Evolutionary conservation across 2,113 vertebrate species (phyloP), one percentile per base, ranked within the genome.

Genomic region (Elachura formosa): DNA sequence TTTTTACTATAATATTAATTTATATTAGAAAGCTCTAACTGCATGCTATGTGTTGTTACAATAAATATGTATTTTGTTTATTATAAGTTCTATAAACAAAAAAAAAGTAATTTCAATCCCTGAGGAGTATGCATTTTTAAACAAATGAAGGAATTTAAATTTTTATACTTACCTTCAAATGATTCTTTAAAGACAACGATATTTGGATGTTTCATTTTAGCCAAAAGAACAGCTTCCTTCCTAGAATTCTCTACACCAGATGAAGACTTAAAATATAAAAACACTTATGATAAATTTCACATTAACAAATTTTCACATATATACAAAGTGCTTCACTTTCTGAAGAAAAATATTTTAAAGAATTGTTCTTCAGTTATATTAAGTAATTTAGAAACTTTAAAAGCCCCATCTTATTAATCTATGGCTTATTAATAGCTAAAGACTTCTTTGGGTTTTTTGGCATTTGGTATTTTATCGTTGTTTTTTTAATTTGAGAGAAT

Each of bases 191-290:
- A 99, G 62, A 98, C 97, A 74, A 99, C 98, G 2, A 99, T 98
- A 93, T 99, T 98, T 23, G 98, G 97, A 89, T 99, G 99, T 41
- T 98, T 99, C 99, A 99, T 99, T 97, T 96, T 98, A 84, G 98
- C 98, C 91, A 99, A 97, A 52, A 99, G 97, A 94, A 98, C 48
- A 20, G 98, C 99, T 97, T 99, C 99, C 77, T 94, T 98, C 92
- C 98, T 98, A 41, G 97, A 98, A 73, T 87, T 97, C 89, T 98
- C 96, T 86, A 88, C 59, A 82, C 94, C 98, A 83, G 96, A 87
- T 33, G 66, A 95, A 93, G 97, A 98, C 99, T 99, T 84, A 89
- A 97, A 98, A 97, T 78, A 89, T 9, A 93, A 87, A n/a, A 31
- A 56, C 11, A 48, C 10, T 73, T 48, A 90, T 54, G 20, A 77